phyloP scores from a whole-genome alignment of 92 coral and sea anemone species.

The Muricea muricata region DNA sequence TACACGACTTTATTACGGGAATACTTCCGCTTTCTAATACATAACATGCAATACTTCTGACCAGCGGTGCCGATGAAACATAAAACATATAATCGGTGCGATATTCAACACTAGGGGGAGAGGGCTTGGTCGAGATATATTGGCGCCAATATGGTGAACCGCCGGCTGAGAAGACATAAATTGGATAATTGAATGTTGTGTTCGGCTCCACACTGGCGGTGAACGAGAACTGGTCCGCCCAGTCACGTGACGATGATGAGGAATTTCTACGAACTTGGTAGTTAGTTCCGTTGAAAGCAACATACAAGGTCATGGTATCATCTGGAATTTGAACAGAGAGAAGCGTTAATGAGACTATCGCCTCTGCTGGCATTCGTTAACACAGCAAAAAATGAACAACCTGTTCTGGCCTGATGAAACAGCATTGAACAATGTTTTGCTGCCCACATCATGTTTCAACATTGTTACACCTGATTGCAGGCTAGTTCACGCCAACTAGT shows the following conservation, averaged over 20 bases:
- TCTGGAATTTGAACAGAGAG: conserved; percentile 35
- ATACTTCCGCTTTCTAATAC: conserved; percentile 88
- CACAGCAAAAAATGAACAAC: too few relatives aligned
- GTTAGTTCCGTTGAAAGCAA: conserved; percentile 76
- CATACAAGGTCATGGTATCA: conserved; percentile 77
- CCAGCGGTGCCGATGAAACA: conserved; percentile 65
- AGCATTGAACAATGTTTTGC: too few relatives aligned
- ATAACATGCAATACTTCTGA: conserved; percentile 68
- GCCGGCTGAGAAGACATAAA: conserved; percentile 91
- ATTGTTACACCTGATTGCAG: too few relatives aligned
- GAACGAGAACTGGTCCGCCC: conserved; percentile 83
- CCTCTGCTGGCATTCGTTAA: too few relatives aligned
- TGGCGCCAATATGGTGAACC: conserved; percentile 99
- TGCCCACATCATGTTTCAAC: too few relatives aligned
- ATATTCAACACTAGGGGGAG: conserved; percentile 91
- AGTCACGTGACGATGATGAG: conserved; percentile 84
- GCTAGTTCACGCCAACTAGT: too few relatives aligned
- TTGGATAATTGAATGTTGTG: conserved; percentile 75
- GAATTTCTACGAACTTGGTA: conserved; percentile 88
- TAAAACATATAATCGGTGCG: conserved; percentile 92
- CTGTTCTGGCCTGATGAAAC: too few relatives aligned
- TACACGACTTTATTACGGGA: conserved; percentile 90
- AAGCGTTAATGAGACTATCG: not conserved
- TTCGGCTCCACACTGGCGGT: conserved; percentile 76
- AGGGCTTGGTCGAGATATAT: conserved; percentile 71